phyloP scores from a whole-genome alignment of 2,113 vertebrate genomes.

The Coptodon rendalli region DNA sequence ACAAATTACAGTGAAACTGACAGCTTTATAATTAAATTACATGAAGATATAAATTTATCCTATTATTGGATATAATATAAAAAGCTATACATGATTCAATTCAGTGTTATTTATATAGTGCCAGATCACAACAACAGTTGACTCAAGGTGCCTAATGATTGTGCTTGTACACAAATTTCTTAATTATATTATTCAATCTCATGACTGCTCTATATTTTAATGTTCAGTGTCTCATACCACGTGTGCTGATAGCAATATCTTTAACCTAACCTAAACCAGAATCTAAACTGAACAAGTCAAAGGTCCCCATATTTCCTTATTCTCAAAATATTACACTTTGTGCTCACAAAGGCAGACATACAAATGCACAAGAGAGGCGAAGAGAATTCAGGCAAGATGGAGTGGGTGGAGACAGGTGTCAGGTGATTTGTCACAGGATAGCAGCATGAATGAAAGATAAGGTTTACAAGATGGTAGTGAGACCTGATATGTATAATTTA shows the following conservation, averaged over 20 bases:
- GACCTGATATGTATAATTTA: background rate
- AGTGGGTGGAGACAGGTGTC: background rate
- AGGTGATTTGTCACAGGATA: background rate
- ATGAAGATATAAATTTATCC: background rate
- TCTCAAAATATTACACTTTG: background rate
- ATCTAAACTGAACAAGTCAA: background rate
- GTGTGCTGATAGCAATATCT: background rate
- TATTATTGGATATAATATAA: background rate
- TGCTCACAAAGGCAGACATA: background rate
- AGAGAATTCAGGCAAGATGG: background rate
- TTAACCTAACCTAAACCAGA: background rate
- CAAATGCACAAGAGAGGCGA: background rate
- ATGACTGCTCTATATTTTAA: background rate
- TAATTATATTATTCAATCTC: background rate
- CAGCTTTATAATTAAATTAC: background rate
- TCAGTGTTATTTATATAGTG: accelerated
- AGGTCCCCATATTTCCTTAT: background rate
- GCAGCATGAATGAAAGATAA: background rate
- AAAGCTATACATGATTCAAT: background rate
- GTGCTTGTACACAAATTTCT: accelerated
- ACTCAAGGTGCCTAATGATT: background rate
- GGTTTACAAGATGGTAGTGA: background rate
- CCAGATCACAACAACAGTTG: background rate
- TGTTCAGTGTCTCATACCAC: background rate
- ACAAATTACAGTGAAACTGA: background rate